Percentiles rank a stretch among this genome's conserved stretches.
phyloP scores from a whole-genome alignment of 53 echinoderm and acorn worm genomes.

The Henricia sp. region DNA sequence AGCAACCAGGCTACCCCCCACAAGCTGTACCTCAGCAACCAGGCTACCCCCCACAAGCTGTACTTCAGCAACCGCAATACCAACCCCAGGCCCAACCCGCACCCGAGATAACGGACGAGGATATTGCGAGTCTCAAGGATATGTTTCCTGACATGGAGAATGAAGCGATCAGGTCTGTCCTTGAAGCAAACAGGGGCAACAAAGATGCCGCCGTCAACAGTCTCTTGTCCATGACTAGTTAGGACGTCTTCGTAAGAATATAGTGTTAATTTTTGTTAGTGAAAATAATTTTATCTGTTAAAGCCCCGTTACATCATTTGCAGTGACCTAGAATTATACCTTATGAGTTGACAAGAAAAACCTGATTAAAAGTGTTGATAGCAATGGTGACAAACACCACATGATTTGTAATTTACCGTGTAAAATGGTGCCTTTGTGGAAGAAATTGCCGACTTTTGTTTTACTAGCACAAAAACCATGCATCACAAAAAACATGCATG shows the following conservation, averaged over 20 bases:
- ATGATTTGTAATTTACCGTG: too few species aligned
- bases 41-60: conserved; percentile 63
- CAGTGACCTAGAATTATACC: too few species aligned
- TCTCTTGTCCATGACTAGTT: conserved; percentile 84
- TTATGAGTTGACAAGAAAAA: too few species aligned
- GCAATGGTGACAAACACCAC: too few species aligned
- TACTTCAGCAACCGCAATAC: conserved; percentile 56
- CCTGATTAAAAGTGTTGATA: too few species aligned
- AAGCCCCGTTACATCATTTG: too few species aligned
- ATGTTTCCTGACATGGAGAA: conserved; percentile 96
- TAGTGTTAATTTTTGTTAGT: too few species aligned
- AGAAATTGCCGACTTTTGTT: too few species aligned
- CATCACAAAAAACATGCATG: too few species aligned
- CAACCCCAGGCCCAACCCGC: conserved; percentile 57
- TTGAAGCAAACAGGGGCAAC: conserved; percentile 93
- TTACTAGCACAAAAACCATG: too few species aligned
- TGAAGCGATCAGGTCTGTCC: conserved; percentile 85
- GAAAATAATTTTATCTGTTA: not conserved
- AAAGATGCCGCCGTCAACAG: conserved; percentile 90
- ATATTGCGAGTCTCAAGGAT: conserved; percentile 83
- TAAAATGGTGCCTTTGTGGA: too few species aligned
- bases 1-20: conserved; percentile 59
- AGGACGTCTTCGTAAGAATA: too few species aligned
- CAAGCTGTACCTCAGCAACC: conserved; percentile 49
- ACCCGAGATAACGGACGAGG: conserved; percentile 88